Evolutionary conservation across 2,888 invertebrate species (phyloP).

Genomic region (Drosophila aldrichi): DNA sequence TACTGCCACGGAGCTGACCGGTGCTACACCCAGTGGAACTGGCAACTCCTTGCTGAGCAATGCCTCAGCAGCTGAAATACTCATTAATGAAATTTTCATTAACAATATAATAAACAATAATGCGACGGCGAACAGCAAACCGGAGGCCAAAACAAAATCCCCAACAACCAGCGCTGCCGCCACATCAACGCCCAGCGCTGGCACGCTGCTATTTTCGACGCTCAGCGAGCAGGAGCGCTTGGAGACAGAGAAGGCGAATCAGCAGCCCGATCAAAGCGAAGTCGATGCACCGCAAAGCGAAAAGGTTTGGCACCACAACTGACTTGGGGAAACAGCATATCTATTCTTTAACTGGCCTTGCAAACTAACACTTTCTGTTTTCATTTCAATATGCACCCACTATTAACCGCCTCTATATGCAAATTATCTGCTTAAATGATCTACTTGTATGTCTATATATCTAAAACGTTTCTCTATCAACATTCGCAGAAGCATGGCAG

Average conservation of each 20-base stretch:
- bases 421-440: not conserved
- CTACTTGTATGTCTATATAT: not conserved
- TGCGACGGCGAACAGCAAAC: slow-evolving; percentile 43
- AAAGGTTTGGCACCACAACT: slow-evolving; percentile 79
- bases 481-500: slow-evolving; percentile 80
- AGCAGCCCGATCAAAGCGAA: slow-evolving; percentile 54
- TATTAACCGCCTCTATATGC: slow-evolving; percentile 45
- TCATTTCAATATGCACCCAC: slow-evolving; percentile 70
- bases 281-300: slow-evolving; percentile 75
- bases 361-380: slow-evolving; percentile 55
- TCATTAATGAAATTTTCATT: slow-evolving; percentile 85
- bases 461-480: not conserved
- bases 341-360: slow-evolving; percentile 52
- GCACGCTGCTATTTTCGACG: slow-evolving; percentile 81
- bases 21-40: slow-evolving; percentile 28
- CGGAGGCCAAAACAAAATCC: slow-evolving; percentile 51
- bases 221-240: slow-evolving; percentile 83
- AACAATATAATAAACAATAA: slow-evolving; percentile 84
- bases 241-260: slow-evolving; percentile 66
- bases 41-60: slow-evolving; percentile 68
- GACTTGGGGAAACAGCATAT: slow-evolving; percentile 26
- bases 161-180: slow-evolving; percentile 28
- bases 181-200: slow-evolving; percentile 73
- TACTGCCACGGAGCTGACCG: slow-evolving; percentile 42
- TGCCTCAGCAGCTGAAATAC: slow-evolving; percentile 83